Evolutionary conservation across 2,113 vertebrate species (phyloP), one percentile per base, ranked within the genome.

Genomic region (Donacobius atricapilla): DNA sequence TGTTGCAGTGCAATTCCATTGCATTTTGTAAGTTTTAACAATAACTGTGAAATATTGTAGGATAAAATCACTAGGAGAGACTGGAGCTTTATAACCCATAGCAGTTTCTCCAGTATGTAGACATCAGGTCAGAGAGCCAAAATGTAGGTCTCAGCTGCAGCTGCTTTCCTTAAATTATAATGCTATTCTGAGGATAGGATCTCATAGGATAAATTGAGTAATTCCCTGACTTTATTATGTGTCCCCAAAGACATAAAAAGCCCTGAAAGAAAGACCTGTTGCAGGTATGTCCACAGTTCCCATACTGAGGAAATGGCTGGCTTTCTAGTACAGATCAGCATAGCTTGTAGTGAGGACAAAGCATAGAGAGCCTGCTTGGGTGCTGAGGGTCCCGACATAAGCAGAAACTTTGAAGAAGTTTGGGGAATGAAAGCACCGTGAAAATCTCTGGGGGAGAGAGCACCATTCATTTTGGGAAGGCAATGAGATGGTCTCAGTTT

Each of bases 81-180:
- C 54, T 88, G 73, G 39, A 73, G 19, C 28, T 80, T 45, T 45
- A 66, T 78, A 90, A 92, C 10, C 35, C 66, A 30, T 71, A 44
- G 51, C 60, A 27, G 60, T 60, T 66, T 91, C 66, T 96, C 42
- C 35, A 70, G 39, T 56, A 76, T 37, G 23, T 88, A 89, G 94
- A 92, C 86, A 75, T 24, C 33, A 92, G 66, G 65, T 83, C 90
- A 91, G 73, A 90, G 44, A 92, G 60, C 28, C 83, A 79, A 87
- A 79, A 57, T 37, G 15, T 54, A 69, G 51, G 8, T 92, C 25
- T 64, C 33, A 66, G 28, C 33, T 80, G 58, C 25, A 94, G 39
- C 48, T 72, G 35, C 40, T 93, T 69, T 23, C 8, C 53, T 66
- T 22, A 51, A 64, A 82, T 60, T 45, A 58, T 75, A 81, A 44